phyloP scores from a whole-genome alignment of 2,888 invertebrate species.

The Petrolisthes cinctipes region DNA sequence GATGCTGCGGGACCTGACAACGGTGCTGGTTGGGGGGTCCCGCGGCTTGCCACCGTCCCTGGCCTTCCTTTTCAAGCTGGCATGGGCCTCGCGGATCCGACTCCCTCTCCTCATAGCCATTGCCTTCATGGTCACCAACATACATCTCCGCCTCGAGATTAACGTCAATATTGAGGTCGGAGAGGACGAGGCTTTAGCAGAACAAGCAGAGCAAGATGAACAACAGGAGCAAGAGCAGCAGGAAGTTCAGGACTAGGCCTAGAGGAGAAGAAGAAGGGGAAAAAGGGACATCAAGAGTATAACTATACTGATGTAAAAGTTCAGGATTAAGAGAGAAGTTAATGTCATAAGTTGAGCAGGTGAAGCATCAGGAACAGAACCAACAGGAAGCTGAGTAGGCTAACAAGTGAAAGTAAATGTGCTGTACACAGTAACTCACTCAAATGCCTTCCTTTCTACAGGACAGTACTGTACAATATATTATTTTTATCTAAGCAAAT shows the following conservation, averaged over 20 bases:
- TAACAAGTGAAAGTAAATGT: too few relatives aligned
- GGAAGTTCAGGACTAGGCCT: not conserved
- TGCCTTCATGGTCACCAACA: slow-evolving; percentile 64
- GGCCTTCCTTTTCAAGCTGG: slow-evolving; percentile 62
- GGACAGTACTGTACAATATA: too few relatives aligned
- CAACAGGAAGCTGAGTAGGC: too few relatives aligned
- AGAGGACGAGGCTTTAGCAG: slow-evolving; percentile 41
- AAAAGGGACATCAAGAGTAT: not conserved
- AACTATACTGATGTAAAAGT: too few relatives aligned
- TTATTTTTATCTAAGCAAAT: too few relatives aligned
- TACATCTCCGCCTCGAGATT: slow-evolving; percentile 63
- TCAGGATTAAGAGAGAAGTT: too few relatives aligned
- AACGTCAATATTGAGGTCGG: slow-evolving; percentile 62
- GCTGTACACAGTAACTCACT: too few relatives aligned
- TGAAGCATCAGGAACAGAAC: too few relatives aligned
- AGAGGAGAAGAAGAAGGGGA: not conserved
- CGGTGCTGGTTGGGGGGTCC: slow-evolving; percentile 53
- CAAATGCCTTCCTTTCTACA: too few relatives aligned
- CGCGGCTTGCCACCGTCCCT: slow-evolving; percentile 53
- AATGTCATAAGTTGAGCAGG: too few relatives aligned
- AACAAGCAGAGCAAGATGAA: not conserved
- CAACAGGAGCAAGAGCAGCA: not conserved
- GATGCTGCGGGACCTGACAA: slow-evolving; percentile 52
- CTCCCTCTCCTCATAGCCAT: slow-evolving; percentile 60
- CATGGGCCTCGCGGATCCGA: slow-evolving; percentile 62